These are phyloP conservation scores for Rhingia campestris DNA, from an alignment of 2,888 invertebrate species.

Conservation along the genomic window DNA sequence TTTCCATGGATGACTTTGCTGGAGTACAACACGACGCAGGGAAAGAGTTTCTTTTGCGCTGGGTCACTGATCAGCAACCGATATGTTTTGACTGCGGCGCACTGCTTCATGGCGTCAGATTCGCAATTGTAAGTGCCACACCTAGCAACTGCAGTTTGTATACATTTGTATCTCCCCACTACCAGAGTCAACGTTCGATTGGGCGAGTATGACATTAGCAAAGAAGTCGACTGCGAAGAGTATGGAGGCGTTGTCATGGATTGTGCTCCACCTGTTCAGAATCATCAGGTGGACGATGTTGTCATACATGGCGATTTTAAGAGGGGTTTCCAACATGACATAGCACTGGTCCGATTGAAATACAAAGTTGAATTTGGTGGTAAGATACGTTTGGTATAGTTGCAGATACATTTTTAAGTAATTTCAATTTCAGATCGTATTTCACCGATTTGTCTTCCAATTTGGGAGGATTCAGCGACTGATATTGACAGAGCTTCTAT, in stretches of 20 bases:
- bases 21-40: slow-evolving; percentile 48
- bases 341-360: slow-evolving; percentile 52
- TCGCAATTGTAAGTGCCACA: slow-evolving; percentile 46
- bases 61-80: slow-evolving; percentile 62
- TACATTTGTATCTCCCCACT: background rate
- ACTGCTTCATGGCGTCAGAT: slow-evolving; percentile 47
- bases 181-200: slow-evolving; percentile 57
- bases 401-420: background rate
- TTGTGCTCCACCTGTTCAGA: slow-evolving; percentile 52
- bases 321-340: slow-evolving; percentile 21
- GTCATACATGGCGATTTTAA: slow-evolving; percentile 52
- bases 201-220: slow-evolving; percentile 65
- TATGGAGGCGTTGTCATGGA: slow-evolving; percentile 2
- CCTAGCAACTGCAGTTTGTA: background rate
- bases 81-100: slow-evolving; percentile 67
- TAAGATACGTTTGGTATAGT: background rate
- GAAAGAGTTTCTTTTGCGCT: slow-evolving; percentile 44
- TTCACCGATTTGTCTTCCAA: slow-evolving; percentile 56
- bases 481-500: slow-evolving; percentile 12
- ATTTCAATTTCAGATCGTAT: slow-evolving; percentile 40
- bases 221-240: slow-evolving; percentile 46
- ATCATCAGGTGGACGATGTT: slow-evolving; percentile 55
- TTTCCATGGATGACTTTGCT: slow-evolving; percentile 68
- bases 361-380: slow-evolving; percentile 46
- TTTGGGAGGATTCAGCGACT: slow-evolving; percentile 33